Base-by-base conservation (phyloP, 2,888 invertebrate genomes). In the Amblyjoppa proteus region DNA sequence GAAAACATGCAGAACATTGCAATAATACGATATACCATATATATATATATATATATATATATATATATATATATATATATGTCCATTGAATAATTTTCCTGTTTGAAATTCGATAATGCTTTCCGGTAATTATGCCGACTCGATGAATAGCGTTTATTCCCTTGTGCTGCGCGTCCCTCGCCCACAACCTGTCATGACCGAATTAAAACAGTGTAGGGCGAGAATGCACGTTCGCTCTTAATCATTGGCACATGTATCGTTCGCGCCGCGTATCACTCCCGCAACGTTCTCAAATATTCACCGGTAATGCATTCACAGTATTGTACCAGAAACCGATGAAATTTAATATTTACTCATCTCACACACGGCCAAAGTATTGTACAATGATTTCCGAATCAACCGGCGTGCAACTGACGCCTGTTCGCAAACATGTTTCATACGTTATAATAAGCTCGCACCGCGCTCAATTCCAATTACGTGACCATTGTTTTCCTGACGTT, bases 71-170 rank as follows among this genome's bases (percentile, higher is more conserved):
- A n/a, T 64, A 64, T 61, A 11, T 16, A 16, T 49, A 13, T 16
- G 11, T 28, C 3, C 31, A 31, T 16, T 31, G 64, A 64, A 83
- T 83, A 56, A 70, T 81, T 74, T 49, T 20, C 38, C 87, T 83
- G 87, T 90, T 85, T 88, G 89, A 88, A 89, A 90, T 87, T 89
- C 88, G 90, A 89, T 89, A 90, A 90, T 88, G 87, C 89, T 87
- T 87, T 88, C 78, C 81, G 81, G 86, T 89, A 90, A 90, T 90
- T 90, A 88, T 89, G 83, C 88, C 83, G 87, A 84, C 84, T 81
- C 86, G 79, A 89, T 89, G 87, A 90, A 90, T 89, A 88, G 87
- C 88, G 87, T 81, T 87, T 81, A 79, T 83, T 76, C 56, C 41
- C 80, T 76, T 76, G 84, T 74, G 61, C 58, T 70, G 74, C 51